Base-by-base conservation (phyloP, 2,888 invertebrate genomes). In the Tinea semifulvella region DNA sequence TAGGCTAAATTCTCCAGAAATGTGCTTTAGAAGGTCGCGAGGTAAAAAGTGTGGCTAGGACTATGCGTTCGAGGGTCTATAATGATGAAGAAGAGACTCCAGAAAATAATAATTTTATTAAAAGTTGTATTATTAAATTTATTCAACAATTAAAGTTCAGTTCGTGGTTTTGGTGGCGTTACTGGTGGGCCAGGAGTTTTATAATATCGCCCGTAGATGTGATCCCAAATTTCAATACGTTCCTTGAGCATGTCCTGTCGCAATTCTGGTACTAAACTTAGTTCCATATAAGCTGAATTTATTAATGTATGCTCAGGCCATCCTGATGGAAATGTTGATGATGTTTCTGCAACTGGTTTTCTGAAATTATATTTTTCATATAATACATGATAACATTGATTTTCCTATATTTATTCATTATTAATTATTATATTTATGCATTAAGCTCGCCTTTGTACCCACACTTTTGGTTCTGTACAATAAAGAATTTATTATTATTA, bases 151-250 rank as follows among this genome's bases (percentile, higher is more conserved):
- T 40, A 22, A 5, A 31, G 11, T 31, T 31, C 31, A 8, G 31
- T 11, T 11, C 11, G 6, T 31, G 11, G 4, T 31, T 11, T 7
- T 22, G 25, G 8, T 11, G 6, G 8, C 6, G 31, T n/a, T 31
- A 8, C n/a, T 31, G 52, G 48, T 1, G 65, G 64, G 0, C 63
- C 50, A 1, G 67, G 64, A 0, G 45, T 47, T 40, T 52, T 20
- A 16, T 36, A 44, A 28, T 22, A 36, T 8, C 16, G 35, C 8
- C 14, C 17, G 13, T 44, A 44, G 8, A 44, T 20, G 1, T 22
- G 7, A 3, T 44, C 26, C 25, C 44, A 35, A 22, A 40, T 22
- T 8, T 20, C 22, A 10, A 40, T 22, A 17, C 40, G 40, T 11
- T 40, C 36, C 22, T 35, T 17, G 13, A 44, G 36, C 11, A 35